These are phyloP conservation scores for Platygyra sinensis DNA, from an alignment of 64 coral and sea anemone genomes.

Conservation along the genomic window DNA sequence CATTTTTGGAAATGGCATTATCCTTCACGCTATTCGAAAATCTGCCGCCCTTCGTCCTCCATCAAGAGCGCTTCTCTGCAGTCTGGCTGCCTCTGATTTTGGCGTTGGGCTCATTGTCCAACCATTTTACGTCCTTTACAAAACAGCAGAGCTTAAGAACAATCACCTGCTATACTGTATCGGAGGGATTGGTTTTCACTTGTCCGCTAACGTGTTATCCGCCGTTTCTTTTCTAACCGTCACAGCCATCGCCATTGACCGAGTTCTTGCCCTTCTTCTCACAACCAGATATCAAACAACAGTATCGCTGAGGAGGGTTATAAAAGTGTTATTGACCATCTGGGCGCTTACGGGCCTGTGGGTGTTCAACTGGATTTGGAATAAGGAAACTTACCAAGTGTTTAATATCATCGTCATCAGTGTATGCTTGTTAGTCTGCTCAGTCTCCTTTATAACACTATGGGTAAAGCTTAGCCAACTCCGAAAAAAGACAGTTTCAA, in stretches of 20 bases:
- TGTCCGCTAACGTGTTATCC: conserved; percentile 62
- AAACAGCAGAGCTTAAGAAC: conserved; percentile 40
- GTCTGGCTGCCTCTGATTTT: conserved; percentile 44
- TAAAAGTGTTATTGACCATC: neutral
- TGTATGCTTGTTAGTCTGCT: conserved; percentile 32
- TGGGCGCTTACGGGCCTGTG: conserved; percentile 41
- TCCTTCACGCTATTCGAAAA: conserved; percentile 41
- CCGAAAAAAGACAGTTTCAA: neutral
- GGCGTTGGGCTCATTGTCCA: conserved; percentile 58
- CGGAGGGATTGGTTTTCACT: conserved; percentile 42
- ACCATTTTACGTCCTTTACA: conserved; percentile 52
- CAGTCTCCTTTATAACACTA: neutral
- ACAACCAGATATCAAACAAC: conserved; percentile 34
- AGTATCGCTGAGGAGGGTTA: conserved; percentile 15
- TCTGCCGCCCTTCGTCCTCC: conserved; percentile 32
- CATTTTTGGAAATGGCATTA: conserved; percentile 36
- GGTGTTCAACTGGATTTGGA: conserved; percentile 3
- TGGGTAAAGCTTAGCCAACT: neutral
- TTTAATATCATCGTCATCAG: conserved; percentile 50
- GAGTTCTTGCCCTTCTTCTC: conserved; percentile 53
- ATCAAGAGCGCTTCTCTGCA: conserved; percentile 23
- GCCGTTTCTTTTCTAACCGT: conserved; percentile 65
- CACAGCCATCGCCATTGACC: conserved; percentile 60
- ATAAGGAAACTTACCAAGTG: neutral
- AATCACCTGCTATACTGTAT: conserved; percentile 23